Evolutionary conservation across 2,113 vertebrate genomes (phyloP).

Genomic region (Craseonycteris thonglongyai): DNA sequence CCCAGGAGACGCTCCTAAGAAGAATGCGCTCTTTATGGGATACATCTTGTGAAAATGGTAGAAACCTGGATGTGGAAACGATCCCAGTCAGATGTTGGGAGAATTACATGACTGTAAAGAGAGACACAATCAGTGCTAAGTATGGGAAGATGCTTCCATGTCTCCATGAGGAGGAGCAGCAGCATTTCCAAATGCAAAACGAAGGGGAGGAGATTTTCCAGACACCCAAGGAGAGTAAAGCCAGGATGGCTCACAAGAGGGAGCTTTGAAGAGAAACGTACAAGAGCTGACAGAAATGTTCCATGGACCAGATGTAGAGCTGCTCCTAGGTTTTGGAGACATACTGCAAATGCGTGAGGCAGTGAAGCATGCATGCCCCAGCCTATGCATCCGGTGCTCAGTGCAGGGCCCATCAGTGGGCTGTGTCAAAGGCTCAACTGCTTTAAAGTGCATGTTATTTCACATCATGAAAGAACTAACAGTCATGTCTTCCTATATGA

Average conservation of each 20-base stretch:
- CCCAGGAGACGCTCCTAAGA: background rate
- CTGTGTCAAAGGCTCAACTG: no score
- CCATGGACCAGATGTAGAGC: no score
- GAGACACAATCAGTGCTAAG: background rate
- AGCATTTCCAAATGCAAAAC: background rate
- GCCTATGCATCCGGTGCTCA: no score
- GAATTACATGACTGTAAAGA: no score
- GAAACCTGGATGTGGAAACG: background rate
- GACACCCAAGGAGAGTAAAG: no score
- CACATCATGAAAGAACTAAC: background rate
- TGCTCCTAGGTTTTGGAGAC: background rate
- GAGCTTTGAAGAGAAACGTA: no score
- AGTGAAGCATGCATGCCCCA: no score
- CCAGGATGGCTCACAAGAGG: no score
- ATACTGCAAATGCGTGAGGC: no score
- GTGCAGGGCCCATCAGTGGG: no score
- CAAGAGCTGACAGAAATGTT: no score
- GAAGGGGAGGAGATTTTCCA: background rate
- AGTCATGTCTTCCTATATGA: background rate
- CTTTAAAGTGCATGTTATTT: background rate
- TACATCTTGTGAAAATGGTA: background rate
- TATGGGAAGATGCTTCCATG: background rate
- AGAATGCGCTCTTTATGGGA: background rate
- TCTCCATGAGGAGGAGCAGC: background rate
- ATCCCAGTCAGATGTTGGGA: background rate